Percentiles rank a stretch among this genome's conserved stretches.
phyloP scores from a whole-genome alignment of 1,140 invertebrate genomes.

The Venustaconcha ellipsiformis region DNA sequence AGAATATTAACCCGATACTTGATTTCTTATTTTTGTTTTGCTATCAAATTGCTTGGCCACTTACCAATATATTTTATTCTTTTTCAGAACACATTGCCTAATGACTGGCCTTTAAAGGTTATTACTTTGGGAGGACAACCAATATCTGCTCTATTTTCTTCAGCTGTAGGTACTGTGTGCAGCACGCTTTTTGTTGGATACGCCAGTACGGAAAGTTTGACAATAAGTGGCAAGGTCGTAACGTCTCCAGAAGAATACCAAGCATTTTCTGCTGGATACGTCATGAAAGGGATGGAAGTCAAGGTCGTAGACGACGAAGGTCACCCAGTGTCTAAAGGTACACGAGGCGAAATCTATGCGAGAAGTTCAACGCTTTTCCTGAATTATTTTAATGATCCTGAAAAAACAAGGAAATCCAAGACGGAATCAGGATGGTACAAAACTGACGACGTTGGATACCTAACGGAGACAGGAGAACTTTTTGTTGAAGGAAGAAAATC shows the following conservation, averaged over 20 bases:
- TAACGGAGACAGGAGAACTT: constrained; percentile 22
- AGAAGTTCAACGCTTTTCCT: constrained; percentile 9
- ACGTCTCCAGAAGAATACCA: neutral
- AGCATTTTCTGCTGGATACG: constrained; percentile 7
- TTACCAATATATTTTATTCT: neutral
- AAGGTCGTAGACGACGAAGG: constrained; percentile 31
- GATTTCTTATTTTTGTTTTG: no score
- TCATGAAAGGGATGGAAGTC: constrained; percentile 23
- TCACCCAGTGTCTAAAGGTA: constrained; percentile 2
- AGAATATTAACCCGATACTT: no score
- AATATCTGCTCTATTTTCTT: constrained; percentile 1
- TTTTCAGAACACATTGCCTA: constrained; percentile 1
- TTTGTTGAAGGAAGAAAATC: constrained; percentile 33
- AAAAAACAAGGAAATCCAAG: constrained; percentile 17
- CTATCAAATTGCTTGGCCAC: no score
- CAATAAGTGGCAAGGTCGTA: neutral
- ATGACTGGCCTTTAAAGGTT: constrained; percentile 9
- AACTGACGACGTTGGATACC: constrained; percentile 32
- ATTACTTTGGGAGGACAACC: constrained; percentile 11
- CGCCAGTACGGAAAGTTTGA: constrained; percentile 22
- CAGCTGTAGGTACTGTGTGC: constrained; percentile 11
- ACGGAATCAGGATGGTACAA: constrained; percentile 35
- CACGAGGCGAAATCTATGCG: constrained; percentile 24
- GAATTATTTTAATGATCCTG: constrained; percentile 31
- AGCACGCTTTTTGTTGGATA: constrained; percentile 8